These are phyloP conservation scores for Euwallacea similis DNA, from an alignment of 1,140 invertebrate genomes.

Conservation along the genomic window DNA sequence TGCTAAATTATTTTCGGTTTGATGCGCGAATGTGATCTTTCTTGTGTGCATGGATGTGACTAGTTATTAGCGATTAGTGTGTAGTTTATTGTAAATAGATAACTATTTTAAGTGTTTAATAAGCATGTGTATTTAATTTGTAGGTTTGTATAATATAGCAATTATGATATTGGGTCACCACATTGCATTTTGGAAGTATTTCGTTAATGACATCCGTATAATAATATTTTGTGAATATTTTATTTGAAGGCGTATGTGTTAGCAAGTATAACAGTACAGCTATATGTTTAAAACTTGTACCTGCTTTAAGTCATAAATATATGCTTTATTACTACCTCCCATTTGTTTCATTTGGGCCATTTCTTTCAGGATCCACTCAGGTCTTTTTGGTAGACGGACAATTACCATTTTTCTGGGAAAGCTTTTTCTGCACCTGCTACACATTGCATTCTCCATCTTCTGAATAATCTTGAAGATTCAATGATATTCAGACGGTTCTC, in stretches of 20 bases:
- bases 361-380: neutral
- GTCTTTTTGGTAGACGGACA: neutral
- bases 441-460: neutral
- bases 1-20: conserved; percentile 46
- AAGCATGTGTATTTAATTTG: conserved; percentile 33
- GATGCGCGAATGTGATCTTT: conserved; percentile 45
- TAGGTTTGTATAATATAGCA: conserved; percentile 41
- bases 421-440: neutral
- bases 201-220: conserved; percentile 32
- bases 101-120: conserved; percentile 24
- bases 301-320: conserved; percentile 41
- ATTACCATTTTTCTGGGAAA: neutral
- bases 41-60: conserved; percentile 9
- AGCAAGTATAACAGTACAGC: conserved; percentile 46
- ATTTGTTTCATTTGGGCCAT: neutral
- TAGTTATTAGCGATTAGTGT: conserved; percentile 8
- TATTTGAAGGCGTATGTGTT: conserved; percentile 12
- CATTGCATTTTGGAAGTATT: conserved; percentile 45
- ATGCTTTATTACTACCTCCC: conserved; percentile 42
- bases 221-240: conserved; percentile 38
- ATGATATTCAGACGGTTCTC: too few relatives aligned
- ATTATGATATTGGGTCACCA: conserved; percentile 40
- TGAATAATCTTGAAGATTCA: neutral
- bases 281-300: conserved; percentile 45
- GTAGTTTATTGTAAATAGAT: conserved; percentile 36